phyloP scores from a whole-genome alignment of 64 coral and sea anemone species.

The Acropora tenuis region DNA sequence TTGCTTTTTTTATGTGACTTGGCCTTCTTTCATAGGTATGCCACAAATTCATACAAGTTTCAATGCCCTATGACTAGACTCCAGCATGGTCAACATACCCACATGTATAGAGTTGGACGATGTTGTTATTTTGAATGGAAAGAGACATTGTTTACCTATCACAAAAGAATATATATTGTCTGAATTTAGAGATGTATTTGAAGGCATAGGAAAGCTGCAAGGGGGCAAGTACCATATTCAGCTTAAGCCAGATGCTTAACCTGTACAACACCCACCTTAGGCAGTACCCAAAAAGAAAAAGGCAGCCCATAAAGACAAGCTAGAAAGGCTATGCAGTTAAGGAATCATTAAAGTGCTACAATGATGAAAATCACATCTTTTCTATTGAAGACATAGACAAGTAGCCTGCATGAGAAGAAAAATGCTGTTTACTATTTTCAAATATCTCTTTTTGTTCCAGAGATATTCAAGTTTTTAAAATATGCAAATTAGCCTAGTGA shows the following conservation, averaged over 20 bases:
- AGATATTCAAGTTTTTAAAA: too few relatives aligned
- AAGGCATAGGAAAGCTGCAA: constrained; percentile 61
- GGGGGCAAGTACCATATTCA: constrained; percentile 63
- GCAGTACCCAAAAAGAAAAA: constrained; percentile 53
- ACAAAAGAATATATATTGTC: constrained; percentile 58
- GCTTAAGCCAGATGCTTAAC: constrained; percentile 37
- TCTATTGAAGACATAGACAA: too few relatives aligned
- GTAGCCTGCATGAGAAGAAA: too few relatives aligned
- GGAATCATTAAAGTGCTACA: neutral
- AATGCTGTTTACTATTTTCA: too few relatives aligned
- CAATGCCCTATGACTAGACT: neutral
- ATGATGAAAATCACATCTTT: too few relatives aligned
- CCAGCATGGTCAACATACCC: neutral
- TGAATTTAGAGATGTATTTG: constrained; percentile 51
- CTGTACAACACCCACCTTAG: constrained; percentile 46
- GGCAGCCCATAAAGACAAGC: constrained; percentile 42
- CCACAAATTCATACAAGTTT: constrained; percentile 26
- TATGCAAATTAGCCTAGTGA: too few relatives aligned
- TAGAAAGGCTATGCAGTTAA: constrained; percentile 28
- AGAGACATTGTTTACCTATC: constrained; percentile 18
- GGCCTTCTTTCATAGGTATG: neutral
- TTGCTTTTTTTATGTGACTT: constrained; percentile 15
- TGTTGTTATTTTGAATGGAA: constrained; percentile 4
- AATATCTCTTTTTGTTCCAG: too few relatives aligned
- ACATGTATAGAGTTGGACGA: constrained; percentile 11